Evolutionary conservation across 2,888 invertebrate genomes (phyloP).

Genomic region (Microctonus hyperodae): DNA sequence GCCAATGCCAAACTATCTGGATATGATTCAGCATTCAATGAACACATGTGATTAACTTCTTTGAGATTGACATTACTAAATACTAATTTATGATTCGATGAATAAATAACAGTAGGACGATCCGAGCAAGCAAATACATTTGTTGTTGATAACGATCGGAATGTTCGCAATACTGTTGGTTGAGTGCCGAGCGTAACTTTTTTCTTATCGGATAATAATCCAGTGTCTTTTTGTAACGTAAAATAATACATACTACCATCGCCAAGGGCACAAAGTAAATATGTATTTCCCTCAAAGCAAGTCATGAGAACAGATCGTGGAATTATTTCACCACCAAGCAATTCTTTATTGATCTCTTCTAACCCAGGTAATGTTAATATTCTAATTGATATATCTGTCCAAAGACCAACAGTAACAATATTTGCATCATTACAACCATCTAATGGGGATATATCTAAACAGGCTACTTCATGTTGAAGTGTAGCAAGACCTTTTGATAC

Average conservation of each 20-base stretch:
- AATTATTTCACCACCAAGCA: constrained; percentile 93
- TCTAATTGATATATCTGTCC: constrained; percentile 96
- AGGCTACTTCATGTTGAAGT: constrained; percentile 94
- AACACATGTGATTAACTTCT: constrained; percentile 98
- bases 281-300: constrained; percentile 90
- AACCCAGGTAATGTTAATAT: constrained; percentile 84
- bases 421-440: constrained; percentile 71
- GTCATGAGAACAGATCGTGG: constrained; percentile 95
- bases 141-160: constrained; percentile 87
- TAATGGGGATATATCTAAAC: constrained; percentile 89
- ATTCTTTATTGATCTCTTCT: constrained; percentile 83
- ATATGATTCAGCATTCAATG: constrained; percentile 93
- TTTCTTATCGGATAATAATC: constrained; percentile 85
- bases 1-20: constrained; percentile 91
- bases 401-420: constrained; percentile 90
- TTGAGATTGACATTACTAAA: constrained; percentile 98
- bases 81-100: constrained; percentile 97
- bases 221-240: constrained; percentile 77
- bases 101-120: constrained; percentile 97
- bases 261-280: constrained; percentile 90
- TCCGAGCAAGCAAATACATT: constrained; percentile 99
- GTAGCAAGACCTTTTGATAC: constrained; percentile 72
- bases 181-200: constrained; percentile 97
- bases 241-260: constrained; percentile 99
- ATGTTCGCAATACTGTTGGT: constrained; percentile 91